These are phyloP conservation scores for Melieria omissa DNA, from an alignment of 2,888 invertebrate species.

Conservation along the genomic window DNA sequence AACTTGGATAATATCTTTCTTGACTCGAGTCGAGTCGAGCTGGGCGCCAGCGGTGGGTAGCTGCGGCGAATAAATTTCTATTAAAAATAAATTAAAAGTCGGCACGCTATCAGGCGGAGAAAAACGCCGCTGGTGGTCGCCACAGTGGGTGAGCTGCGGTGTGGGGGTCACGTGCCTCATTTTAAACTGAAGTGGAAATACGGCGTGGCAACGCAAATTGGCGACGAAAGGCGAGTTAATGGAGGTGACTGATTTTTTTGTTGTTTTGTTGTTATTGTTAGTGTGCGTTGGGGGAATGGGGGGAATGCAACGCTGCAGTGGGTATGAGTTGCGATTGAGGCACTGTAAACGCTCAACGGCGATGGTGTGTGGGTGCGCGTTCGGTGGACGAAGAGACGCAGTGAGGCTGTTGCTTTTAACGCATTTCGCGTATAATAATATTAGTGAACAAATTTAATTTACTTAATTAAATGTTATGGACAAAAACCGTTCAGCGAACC, in stretches of 20 bases:
- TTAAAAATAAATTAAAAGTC: conserved; percentile 45
- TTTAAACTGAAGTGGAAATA: not conserved
- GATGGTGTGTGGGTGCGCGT: not conserved
- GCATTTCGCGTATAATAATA: conserved; percentile 34
- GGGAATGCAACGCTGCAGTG: not conserved
- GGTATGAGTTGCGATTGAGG: not conserved
- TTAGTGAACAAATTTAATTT: conserved; percentile 45
- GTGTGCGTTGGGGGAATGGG: too few relatives aligned
- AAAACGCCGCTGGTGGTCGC: not conserved
- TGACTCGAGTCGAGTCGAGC: not conserved
- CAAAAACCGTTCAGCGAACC: conserved; percentile 13
- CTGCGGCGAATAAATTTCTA: conserved; percentile 41
- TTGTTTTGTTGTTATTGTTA: too few relatives aligned
- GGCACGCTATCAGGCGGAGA: conserved; percentile 29
- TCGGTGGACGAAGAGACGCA: too few relatives aligned
- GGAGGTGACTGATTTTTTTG: not conserved
- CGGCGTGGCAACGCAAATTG: conserved; percentile 9
- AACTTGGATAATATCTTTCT: conserved; percentile 33
- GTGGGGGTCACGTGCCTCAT: conserved; percentile 28
- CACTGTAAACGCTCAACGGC: not conserved
- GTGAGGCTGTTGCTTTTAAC: conserved; percentile 19
- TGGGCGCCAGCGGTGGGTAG: conserved; percentile 29
- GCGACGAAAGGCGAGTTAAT: conserved; percentile 20
- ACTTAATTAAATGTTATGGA: conserved; percentile 51
- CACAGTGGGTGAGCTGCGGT: not conserved